phyloP scores from a whole-genome alignment of 2,888 invertebrate genomes.

The Ptilodon capucinus region DNA sequence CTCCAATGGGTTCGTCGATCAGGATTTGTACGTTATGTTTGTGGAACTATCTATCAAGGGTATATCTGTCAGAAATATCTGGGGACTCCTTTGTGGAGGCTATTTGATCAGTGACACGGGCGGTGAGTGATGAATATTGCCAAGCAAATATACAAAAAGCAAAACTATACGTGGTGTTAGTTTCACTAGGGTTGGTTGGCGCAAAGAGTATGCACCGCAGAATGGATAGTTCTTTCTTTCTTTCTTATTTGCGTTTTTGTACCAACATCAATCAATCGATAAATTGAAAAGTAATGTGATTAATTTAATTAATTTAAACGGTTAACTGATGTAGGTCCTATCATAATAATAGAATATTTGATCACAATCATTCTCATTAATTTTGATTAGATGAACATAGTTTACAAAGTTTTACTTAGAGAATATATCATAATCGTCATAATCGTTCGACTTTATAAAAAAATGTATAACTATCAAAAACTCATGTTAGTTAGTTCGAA shows the following conservation, averaged over 20 bases:
- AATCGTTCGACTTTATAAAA: no score
- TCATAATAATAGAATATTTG: no score
- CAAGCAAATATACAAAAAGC: constrained; percentile 81
- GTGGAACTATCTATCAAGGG: constrained; percentile 71
- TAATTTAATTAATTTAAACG: no score
- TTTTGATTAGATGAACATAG: no score
- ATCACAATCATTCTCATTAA: no score
- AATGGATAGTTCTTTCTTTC: constrained; percentile 34
- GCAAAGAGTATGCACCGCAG: constrained; percentile 42
- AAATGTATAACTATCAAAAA: no score
- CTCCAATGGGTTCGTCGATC: constrained; percentile 42
- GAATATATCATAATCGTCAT: no score
- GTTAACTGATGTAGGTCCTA: no score
- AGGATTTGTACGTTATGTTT: constrained; percentile 59
- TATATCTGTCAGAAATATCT: constrained; percentile 76
- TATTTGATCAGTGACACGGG: constrained; percentile 80
- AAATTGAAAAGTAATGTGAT: no score
- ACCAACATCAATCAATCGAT: not conserved
- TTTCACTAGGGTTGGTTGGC: constrained; percentile 69
- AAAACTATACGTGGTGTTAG: constrained; percentile 78
- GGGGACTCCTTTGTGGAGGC: constrained; percentile 76
- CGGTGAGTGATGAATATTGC: constrained; percentile 82
- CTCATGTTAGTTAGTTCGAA: no score
- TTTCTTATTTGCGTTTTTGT: not conserved
- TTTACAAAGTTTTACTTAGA: no score